Evolutionary conservation across 2,113 vertebrate genomes (phyloP), one percentile per base, ranked within the genome.

Genomic region (Strix aluco): DNA sequence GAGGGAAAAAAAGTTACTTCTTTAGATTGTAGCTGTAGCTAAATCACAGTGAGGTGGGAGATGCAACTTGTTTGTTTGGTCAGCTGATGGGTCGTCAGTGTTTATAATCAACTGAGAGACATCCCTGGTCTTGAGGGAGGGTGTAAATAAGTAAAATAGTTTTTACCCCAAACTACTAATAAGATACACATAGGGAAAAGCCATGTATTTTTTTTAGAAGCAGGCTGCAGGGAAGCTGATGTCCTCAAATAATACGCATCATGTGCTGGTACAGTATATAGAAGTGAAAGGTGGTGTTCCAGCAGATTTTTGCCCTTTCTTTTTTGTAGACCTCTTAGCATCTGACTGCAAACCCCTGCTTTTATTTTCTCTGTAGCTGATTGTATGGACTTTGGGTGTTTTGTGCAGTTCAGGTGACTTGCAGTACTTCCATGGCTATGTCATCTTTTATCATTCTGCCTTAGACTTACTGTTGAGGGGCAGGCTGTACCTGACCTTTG

Each of bases 101-200:
- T 26, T 79, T 88, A 4, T 5, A 27, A 36, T 59, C 34, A 67
- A 38, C n/a, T 26, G 15, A 75, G 19, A 2, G 14, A 79, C 7
- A 66, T 30, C 23, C 9, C 29, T 82, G 1, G 0, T 49, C 90
- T 62, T 7, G 8, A 49, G n/a, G 29, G 20, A 36, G 2, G 0
- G 4, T 69, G 15, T 75, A 67, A 82, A 73, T n/a, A 47, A 54
- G 30, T 58, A 80, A 73, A 75, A 59, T 19, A 54, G 18, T 30
- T 85, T 84, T 81, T 61, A 78, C 17, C 20, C 25, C 30, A 71
- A 42, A 34, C 38, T 30, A 6, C 21, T 63, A n/a, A 15, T 79
- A 80, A 57, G 90, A 80, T 51, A 42, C 10, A n/a, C 15, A 4
- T 10, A 46, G 29, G 34, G n/a, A 26, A 44, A 75, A 90, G 26